phyloP scores from a whole-genome alignment of 2,797 vertebrate species.

The Rallus crepitans region DNA sequence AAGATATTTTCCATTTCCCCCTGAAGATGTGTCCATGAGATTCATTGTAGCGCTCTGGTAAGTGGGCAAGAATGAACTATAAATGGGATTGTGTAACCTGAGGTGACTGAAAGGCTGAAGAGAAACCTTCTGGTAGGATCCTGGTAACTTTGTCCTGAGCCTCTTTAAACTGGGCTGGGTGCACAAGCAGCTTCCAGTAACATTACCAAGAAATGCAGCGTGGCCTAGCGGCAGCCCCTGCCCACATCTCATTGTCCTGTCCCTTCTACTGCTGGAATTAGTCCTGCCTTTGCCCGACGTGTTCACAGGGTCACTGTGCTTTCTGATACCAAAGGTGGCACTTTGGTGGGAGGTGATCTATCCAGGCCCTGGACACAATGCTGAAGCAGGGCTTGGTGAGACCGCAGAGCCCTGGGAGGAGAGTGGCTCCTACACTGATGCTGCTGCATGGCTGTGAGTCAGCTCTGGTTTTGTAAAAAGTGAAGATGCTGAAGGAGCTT shows the following conservation, averaged over 20 bases:
- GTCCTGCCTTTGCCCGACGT: neutral
- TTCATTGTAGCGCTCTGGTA: neutral
- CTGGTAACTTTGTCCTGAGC: neutral
- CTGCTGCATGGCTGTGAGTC: neutral
- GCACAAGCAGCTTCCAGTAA: neutral
- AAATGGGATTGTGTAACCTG: conserved; percentile 18
- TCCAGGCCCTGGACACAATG: neutral
- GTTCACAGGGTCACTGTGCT: neutral
- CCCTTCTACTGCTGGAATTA: neutral
- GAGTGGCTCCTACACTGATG: fast-evolving
- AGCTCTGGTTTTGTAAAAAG: neutral
- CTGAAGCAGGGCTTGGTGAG: neutral
- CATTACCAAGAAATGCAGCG: neutral
- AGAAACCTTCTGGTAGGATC: neutral
- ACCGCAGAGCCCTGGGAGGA: neutral
- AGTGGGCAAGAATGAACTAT: conserved; percentile 25
- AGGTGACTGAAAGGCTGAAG: conserved; percentile 10
- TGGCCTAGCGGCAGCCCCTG: fast-evolving
- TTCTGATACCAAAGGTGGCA: neutral
- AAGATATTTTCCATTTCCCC: conserved; percentile 8
- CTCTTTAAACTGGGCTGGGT: neutral
- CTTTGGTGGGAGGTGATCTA: neutral
- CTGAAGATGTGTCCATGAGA: conserved; percentile 1
- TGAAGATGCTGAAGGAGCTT: neutral
- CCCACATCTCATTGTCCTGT: neutral